Evolutionary conservation across 1,140 invertebrate genomes (phyloP), one percentile per base, ranked within the genome.

Genomic region (Panulirus ornatus): DNA sequence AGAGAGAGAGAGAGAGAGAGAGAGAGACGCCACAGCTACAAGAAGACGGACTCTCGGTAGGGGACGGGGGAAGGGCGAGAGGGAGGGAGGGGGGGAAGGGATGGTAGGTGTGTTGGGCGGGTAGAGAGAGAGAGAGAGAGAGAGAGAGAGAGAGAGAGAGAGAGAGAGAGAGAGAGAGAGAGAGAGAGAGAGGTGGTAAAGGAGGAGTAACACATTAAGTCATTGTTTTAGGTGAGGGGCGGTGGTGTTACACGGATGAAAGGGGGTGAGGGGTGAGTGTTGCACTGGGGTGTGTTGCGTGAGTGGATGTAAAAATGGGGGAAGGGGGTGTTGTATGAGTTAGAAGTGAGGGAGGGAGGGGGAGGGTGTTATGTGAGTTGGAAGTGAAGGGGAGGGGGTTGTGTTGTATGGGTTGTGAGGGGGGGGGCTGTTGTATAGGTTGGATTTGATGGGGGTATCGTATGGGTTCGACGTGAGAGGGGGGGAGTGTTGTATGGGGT

Each of bases 21-120:
- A 40, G 66, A 83, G 87, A 89, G 58, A 66, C 85, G 75, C 40
- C 51, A 11, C 30, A 30, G 75, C 85, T 88, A 88, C 85, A 79
- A 79, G 85, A 88, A 81, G 85, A 88, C 75, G 75, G 75, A 88
- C 85, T 88, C 85, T 30, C 71, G 51, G 38, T 71, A n/a, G 22
- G 22, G n/a, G 83, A 73, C 47, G 75, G 58, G 51, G 42, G 14
- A 38, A 22, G 2, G 27, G 42, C 2, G 34, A 27, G 38, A 47
- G 14, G 6, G n/a, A 2, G 19, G 36, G 11, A 36, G n/a, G 22
- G 75, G 34, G 54, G 58, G 75, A 38, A 27, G 54, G 51, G 54
- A n/a, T 38, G 42, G 30, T 51, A 19, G 63, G 66, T 3, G n/a
- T 36, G 22, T 5, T n/a, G 2, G 42, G n/a, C 42, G 38, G 81